Evolutionary conservation across 2,797 vertebrate genomes (phyloP).

Genomic region (Echeneis naucrates): DNA sequence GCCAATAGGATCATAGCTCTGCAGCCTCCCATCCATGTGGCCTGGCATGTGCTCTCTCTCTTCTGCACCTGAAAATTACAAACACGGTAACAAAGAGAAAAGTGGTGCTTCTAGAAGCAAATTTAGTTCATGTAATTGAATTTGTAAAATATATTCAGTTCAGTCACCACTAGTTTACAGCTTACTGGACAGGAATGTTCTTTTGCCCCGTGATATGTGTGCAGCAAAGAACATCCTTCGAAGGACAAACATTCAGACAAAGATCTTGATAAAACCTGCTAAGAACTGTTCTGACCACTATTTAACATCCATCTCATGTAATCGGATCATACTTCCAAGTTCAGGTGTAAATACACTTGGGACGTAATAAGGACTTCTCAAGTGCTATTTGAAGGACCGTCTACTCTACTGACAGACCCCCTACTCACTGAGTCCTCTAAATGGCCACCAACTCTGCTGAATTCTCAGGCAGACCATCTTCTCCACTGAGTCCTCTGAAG

Average conservation of each 20-base stretch:
- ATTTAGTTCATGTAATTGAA: background rate
- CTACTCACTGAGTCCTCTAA: too few relatives aligned
- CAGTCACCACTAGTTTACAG: background rate
- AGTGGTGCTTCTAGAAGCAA: background rate
- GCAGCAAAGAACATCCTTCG: background rate
- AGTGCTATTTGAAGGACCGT: too few relatives aligned
- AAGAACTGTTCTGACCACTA: too few relatives aligned
- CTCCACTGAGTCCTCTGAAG: too few relatives aligned
- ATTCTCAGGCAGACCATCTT: too few relatives aligned
- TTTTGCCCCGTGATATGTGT: background rate
- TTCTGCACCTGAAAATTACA: constrained; percentile 27
- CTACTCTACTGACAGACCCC: too few relatives aligned
- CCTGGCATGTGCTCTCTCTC: constrained; percentile 35
- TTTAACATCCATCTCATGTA: too few relatives aligned
- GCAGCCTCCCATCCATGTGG: constrained; percentile 33
- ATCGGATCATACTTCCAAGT: too few relatives aligned
- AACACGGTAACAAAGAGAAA: background rate
- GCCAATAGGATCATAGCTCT: constrained; percentile 32
- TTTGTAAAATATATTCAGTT: background rate
- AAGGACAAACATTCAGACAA: too few relatives aligned
- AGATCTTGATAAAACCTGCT: background rate
- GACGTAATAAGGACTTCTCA: too few relatives aligned
- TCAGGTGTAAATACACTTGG: too few relatives aligned
- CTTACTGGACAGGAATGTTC: background rate
- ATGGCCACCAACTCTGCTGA: too few relatives aligned